Percentiles rank a stretch among this genome's conserved stretches.
Evolutionary conservation across 1,140 invertebrate species (phyloP).

Genomic region (Drosophila chauvacae): DNA sequence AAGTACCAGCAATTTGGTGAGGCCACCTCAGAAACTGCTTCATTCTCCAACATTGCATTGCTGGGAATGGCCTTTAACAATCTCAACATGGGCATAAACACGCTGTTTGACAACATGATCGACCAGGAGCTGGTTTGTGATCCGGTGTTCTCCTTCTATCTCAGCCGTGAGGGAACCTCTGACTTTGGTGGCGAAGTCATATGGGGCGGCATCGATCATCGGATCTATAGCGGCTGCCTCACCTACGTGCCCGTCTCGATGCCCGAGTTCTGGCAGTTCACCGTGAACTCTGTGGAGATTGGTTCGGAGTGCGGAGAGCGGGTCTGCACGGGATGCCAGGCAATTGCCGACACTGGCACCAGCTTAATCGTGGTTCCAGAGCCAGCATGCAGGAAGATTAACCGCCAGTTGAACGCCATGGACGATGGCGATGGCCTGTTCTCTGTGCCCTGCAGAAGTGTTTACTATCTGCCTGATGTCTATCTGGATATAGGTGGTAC

Average conservation of each 20-base stretch:
- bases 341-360: slow-evolving; percentile 99
- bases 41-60: slow-evolving; percentile 95
- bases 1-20: slow-evolving; percentile 97
- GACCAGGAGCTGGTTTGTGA: slow-evolving; percentile 90
- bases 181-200: slow-evolving; percentile 67
- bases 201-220: slow-evolving; percentile 71
- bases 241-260: slow-evolving; percentile 75
- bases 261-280: slow-evolving; percentile 81
- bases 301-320: slow-evolving; percentile 15
- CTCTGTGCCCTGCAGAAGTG: slow-evolving; percentile 89
- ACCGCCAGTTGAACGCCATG: slow-evolving; percentile 83
- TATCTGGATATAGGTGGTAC: slow-evolving; percentile 91
- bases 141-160: slow-evolving; percentile 98
- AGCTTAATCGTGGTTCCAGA: slow-evolving; percentile 96
- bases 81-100: slow-evolving; percentile 92
- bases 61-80: slow-evolving; percentile 95
- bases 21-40: slow-evolving; percentile 94
- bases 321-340: slow-evolving; percentile 90
- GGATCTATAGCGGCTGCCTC: slow-evolving; percentile 54
- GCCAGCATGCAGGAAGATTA: slow-evolving; percentile 91
- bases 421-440: slow-evolving; percentile 91
- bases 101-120: slow-evolving; percentile 98
- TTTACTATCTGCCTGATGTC: slow-evolving; percentile 91
- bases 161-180: slow-evolving; percentile 35
- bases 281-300: slow-evolving; percentile 50